Percentiles rank a stretch among this genome's conserved stretches.
Evolutionary conservation across 1,140 invertebrate species (phyloP).

Genomic region (Drosophila simulans): DNA sequence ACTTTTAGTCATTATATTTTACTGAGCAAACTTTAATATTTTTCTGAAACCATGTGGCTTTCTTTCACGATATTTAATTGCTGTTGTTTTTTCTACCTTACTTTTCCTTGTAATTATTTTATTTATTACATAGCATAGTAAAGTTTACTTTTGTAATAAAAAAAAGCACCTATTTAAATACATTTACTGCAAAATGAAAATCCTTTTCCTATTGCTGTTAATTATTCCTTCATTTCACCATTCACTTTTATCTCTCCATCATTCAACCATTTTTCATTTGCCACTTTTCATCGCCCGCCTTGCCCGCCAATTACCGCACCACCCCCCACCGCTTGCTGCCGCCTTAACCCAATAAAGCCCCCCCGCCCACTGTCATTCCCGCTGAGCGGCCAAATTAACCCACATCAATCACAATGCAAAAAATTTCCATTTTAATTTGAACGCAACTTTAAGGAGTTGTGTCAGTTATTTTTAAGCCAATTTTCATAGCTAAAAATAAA

Average conservation of each 20-base stretch:
- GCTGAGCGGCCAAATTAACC: constrained; percentile 48
- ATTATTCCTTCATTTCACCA: constrained; percentile 28
- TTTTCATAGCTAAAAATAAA: constrained; percentile 38
- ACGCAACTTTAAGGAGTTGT: constrained; percentile 17
- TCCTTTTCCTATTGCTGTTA: neutral
- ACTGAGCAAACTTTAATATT: no score
- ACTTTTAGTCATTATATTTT: constrained; percentile 8
- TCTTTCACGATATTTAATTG: no score
- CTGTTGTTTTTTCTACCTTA: no score
- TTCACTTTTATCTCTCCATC: constrained; percentile 41
- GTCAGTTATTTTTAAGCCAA: constrained; percentile 38
- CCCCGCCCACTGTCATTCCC: constrained; percentile 14
- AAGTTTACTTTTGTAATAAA: no score
- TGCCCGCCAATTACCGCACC: constrained; percentile 7
- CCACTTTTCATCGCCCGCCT: constrained; percentile 39
- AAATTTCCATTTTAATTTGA: constrained; percentile 42
- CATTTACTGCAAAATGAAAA: neutral
- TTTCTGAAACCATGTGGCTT: no score
- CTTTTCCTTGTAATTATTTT: no score
- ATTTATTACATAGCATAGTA: no score
- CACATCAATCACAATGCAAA: constrained; percentile 42
- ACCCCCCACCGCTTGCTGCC: neutral
- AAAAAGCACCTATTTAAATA: neutral
- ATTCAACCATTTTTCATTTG: constrained; percentile 26
- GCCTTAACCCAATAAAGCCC: neutral